A percentile compares a stretch with the other conserved stretches of the same genome.
These are phyloP conservation scores for Trichomycterus rosablanca DNA, from an alignment of 2,113 vertebrate species.

Conservation along the genomic window DNA sequence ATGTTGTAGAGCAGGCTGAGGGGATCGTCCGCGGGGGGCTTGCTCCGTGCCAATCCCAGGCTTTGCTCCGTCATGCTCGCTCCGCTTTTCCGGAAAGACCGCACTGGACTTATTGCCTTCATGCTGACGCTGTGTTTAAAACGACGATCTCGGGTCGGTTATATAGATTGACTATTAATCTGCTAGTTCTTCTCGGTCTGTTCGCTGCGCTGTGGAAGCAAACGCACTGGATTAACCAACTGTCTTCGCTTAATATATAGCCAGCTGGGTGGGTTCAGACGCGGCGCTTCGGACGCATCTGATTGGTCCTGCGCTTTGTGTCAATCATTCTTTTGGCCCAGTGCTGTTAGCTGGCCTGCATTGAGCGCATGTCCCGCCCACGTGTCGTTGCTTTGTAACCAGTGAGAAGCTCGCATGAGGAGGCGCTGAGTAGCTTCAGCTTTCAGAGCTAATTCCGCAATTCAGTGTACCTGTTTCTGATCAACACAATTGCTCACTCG, in stretches of 20 bases:
- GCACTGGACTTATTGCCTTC: constrained; percentile 97
- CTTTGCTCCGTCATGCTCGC: constrained; percentile 81
- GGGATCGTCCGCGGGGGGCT: constrained; percentile 92
- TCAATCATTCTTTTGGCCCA: constrained; percentile 44
- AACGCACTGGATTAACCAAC: constrained; percentile 67
- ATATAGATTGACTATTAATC: not conserved
- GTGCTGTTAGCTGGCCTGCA: constrained; percentile 33
- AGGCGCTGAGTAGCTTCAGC: constrained; percentile 60
- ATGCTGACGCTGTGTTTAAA: constrained; percentile 58
- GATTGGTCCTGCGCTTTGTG: constrained; percentile 48
- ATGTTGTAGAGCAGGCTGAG: constrained; percentile 97
- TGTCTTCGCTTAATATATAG: constrained; percentile 73
- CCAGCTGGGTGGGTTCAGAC: constrained; percentile 53
- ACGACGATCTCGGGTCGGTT: not conserved
- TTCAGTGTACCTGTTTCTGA: constrained; percentile 75
- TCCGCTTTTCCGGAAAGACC: constrained; percentile 84
- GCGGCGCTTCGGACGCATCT: constrained; percentile 36
- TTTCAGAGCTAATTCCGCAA: constrained; percentile 72
- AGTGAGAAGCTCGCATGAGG: constrained; percentile 63
- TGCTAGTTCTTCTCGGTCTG: constrained; percentile 33
- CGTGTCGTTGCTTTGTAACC: constrained; percentile 54
- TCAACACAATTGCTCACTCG: constrained; percentile 67
- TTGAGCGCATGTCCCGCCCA: constrained; percentile 33
- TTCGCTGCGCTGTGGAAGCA: constrained; percentile 48
- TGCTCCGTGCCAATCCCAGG: constrained; percentile 92